A percentile compares a stretch with the other conserved stretches of the same genome.
Conservation (phyloP, 2,888 invertebrate genomes). For the Euclidia mi region DNA sequence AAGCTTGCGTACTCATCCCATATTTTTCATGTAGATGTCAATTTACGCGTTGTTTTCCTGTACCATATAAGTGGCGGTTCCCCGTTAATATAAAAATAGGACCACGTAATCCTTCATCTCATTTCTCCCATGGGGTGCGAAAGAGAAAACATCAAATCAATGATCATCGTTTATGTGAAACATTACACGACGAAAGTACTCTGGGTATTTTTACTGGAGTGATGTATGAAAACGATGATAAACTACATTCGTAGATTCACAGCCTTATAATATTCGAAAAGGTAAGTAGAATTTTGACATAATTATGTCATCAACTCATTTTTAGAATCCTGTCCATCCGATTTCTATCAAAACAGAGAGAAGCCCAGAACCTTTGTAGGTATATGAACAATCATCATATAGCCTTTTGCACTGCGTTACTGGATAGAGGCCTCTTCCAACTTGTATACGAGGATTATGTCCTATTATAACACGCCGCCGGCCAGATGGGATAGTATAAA, state of each 20-base stretch:
- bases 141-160: constrained; percentile 15
- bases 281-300: too few relatives aligned
- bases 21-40: constrained; percentile 4
- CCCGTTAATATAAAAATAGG: constrained; percentile 2
- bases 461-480: too few relatives aligned
- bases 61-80: not conserved
- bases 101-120: not conserved
- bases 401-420: too few relatives aligned
- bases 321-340: too few relatives aligned
- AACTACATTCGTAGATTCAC: not conserved
- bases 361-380: too few relatives aligned
- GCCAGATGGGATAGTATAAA: too few relatives aligned
- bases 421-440: too few relatives aligned
- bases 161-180: constrained; percentile 10
- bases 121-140: not conserved
- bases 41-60: constrained; percentile 1
- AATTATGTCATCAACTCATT: too few relatives aligned
- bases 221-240: constrained; percentile 2
- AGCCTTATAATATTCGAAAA: too few relatives aligned
- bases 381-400: too few relatives aligned
- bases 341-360: too few relatives aligned
- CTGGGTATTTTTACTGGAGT: constrained; percentile 1
- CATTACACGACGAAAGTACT: constrained; percentile 6
- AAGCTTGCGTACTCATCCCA: not conserved
- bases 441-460: too few relatives aligned